These are phyloP conservation scores for Eueremaeus valkanovi DNA, from an alignment of 2,888 invertebrate species.

Conservation along the genomic window DNA sequence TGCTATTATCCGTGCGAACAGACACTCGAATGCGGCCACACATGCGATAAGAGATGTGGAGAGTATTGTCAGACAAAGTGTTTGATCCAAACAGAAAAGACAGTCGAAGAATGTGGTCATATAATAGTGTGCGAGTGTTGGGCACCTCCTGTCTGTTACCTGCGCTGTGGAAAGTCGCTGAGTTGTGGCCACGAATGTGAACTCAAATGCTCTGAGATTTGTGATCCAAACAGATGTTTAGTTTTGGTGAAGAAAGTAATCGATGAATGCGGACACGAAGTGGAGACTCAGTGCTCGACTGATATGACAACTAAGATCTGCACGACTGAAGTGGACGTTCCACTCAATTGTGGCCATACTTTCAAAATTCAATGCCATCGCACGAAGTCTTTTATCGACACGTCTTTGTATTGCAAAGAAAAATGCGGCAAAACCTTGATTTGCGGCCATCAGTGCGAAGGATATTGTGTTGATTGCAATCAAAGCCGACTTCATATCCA, in stretches of 20 bases:
- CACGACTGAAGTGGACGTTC: not conserved
- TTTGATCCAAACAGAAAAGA: not conserved
- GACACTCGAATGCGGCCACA: not conserved
- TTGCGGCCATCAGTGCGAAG: conserved; percentile 49
- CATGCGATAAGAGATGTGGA: not conserved
- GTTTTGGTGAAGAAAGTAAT: not conserved
- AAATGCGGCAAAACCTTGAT: not conserved
- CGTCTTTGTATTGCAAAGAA: no score
- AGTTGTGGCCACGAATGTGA: not conserved
- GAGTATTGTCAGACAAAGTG: not conserved
- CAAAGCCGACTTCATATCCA: conserved; percentile 52
- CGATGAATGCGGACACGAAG: not conserved
- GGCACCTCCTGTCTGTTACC: not conserved
- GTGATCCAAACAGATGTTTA: conserved; percentile 9
- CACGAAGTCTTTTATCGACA: conserved; percentile 44
- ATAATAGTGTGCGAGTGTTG: not conserved
- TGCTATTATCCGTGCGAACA: conserved; percentile 47
- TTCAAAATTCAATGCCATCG: conserved; percentile 52
- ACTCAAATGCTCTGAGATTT: not conserved
- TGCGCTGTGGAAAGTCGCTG: not conserved
- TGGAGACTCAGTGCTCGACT: not conserved
- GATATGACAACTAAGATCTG: not conserved
- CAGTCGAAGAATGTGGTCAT: not conserved
- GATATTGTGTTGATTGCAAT: conserved; percentile 52
- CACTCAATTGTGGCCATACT: conserved; percentile 50